Base-by-base conservation (phyloP, 1,140 invertebrate species). In the Orius laevigatus region DNA sequence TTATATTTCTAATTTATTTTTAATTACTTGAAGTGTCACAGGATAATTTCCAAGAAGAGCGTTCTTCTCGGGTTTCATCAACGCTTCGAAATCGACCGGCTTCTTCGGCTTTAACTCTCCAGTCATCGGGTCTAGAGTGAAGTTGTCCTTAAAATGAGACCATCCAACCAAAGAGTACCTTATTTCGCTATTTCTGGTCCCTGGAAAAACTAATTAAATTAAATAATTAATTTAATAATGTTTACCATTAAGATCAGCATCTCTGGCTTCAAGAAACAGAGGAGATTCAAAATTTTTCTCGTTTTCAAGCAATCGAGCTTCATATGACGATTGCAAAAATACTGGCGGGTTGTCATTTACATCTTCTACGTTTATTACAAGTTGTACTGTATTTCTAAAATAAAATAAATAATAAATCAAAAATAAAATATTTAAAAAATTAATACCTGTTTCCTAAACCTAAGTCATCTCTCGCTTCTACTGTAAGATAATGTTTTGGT, bases 401-500 rank as follows among this genome's bases (percentile, higher is more conserved):
- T 49, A 15, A 46, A 39, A 52, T 31, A 32, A 31, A n/a, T 14
- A 43, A 43, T 11, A 43, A 14, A 14, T 20, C 5, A 6, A 11
- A 43, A 43, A 40, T 18, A 18, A 46, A 45, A 46, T 19, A 18
- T 44, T 20, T 36, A 32, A 31, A 25, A 33, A 12, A 34, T 48
- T 14, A 14, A 50, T 51, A 68, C 66, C 81, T 70, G 63, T 90
- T 88, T 42, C 90, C 91, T 55, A 74, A 72, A 2, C 89, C 87
- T 39, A 81, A 65, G 64, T 86, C 81, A 62, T 96, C 91, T 55
- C 86, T 70, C 0, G 90, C 91, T 63, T 95, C 91, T 0, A 92
- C 81, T 0, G 87, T 94, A 3, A 97, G 66, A 66, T 83, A 93
- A 67, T 93, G 89, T 5, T 79, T 74, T 0, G 83, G 76, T 8